phyloP scores from a whole-genome alignment of 2,888 invertebrate genomes.

The Brachypterus glaber region DNA sequence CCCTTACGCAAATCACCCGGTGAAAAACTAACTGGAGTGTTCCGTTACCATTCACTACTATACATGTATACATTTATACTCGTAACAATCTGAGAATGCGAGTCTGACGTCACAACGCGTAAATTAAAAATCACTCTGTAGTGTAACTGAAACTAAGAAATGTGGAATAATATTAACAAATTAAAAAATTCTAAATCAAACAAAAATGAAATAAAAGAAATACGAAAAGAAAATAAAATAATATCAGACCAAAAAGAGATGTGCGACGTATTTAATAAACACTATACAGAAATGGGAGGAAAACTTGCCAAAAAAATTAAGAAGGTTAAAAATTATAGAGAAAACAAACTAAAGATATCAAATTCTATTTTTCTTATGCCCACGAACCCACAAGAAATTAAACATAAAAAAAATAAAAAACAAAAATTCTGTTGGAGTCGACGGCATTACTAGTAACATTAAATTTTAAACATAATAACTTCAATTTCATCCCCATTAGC shows the following conservation, averaged over 20 bases:
- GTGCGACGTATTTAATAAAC: not conserved
- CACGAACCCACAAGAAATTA: not conserved
- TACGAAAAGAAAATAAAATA: not conserved
- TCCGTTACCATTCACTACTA: no score
- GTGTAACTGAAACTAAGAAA: not conserved
- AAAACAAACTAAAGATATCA: not conserved
- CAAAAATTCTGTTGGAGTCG: not conserved
- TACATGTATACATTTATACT: no score
- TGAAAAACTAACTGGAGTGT: no score
- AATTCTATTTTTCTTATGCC: not conserved
- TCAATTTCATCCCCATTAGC: not conserved
- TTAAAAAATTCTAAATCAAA: not conserved
- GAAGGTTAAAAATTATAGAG: not conserved
- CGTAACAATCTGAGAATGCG: no score
- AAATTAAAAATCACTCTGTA: no score
- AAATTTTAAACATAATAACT: not conserved
- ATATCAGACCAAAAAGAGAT: not conserved
- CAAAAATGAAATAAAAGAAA: not conserved
- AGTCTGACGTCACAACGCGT: no score
- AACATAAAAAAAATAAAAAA: not conserved
- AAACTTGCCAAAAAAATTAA: not conserved
- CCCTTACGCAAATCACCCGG: no score
- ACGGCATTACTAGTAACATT: not conserved
- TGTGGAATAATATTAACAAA: not conserved
- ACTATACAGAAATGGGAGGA: not conserved